A percentile compares a stretch with the other conserved stretches of the same genome.
These are phyloP conservation scores for Eurosta solidaginis DNA, from an alignment of 1,140 invertebrate genomes.

Conservation along the genomic window DNA sequence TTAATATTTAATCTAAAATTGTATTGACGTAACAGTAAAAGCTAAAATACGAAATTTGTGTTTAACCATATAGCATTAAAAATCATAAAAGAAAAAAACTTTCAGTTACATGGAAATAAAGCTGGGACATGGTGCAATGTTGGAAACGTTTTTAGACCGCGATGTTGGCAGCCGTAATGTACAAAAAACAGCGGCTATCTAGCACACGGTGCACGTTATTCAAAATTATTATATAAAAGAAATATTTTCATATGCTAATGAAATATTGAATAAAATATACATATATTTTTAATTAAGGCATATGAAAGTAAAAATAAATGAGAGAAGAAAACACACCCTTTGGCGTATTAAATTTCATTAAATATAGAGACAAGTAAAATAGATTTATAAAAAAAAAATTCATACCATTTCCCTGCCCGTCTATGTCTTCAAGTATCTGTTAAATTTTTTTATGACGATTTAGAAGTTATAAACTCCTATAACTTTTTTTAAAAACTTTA, in stretches of 20 bases:
- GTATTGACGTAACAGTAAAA: neutral
- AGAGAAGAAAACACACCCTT: neutral
- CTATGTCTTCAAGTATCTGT: neutral
- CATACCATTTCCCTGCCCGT: neutral
- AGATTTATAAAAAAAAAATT: neutral
- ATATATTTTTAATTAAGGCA: no score
- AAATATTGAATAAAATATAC: no score
- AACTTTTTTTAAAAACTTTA: no score
- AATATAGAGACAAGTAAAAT: neutral
- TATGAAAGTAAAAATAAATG: neutral
- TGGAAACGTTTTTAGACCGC: neutral
- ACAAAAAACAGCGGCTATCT: neutral
- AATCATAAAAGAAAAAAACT: neutral
- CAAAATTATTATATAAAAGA: neutral
- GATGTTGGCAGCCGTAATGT: no score
- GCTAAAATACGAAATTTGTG: neutral
- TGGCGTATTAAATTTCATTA: neutral
- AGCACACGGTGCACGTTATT: neutral
- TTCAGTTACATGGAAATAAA: neutral
- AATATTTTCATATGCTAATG: neutral
- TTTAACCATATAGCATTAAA: neutral
- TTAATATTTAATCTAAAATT: neutral
- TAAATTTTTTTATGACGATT: no score
- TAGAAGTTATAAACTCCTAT: neutral
- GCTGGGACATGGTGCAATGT: conserved; percentile 36